These are phyloP conservation scores for Amblyornis subalaris DNA, from an alignment of 2,113 vertebrate genomes.

Conservation along the genomic window DNA sequence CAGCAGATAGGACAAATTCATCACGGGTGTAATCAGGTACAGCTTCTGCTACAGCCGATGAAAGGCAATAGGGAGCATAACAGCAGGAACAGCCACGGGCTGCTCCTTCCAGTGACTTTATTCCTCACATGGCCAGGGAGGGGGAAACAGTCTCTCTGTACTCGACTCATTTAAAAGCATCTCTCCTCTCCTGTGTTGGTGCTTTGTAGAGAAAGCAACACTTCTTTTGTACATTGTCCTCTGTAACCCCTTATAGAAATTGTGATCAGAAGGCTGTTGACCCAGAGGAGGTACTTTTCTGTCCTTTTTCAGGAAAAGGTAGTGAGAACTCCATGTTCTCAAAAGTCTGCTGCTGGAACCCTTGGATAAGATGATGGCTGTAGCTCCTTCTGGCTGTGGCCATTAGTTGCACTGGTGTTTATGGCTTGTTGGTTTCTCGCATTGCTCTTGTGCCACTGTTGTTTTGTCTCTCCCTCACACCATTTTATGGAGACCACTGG, in stretches of 20 bases:
- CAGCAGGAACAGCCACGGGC: background rate
- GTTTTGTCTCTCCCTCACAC: background rate
- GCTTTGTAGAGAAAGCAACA: background rate
- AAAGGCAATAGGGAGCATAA: background rate
- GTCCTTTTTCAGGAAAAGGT: background rate
- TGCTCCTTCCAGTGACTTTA: background rate
- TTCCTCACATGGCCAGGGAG: background rate
- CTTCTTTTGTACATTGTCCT: background rate
- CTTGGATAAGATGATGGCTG: background rate
- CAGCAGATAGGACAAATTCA: conserved; percentile 15
- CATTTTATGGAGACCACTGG: background rate
- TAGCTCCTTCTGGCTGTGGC: background rate
- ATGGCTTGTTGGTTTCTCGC: background rate
- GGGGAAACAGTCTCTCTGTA: background rate
- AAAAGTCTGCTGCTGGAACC: background rate
- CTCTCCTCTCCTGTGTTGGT: background rate
- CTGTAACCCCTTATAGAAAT: background rate
- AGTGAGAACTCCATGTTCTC: background rate
- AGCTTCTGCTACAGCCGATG: background rate
- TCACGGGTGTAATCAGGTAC: background rate
- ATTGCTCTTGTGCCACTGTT: background rate
- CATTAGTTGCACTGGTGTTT: background rate
- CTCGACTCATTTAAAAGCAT: background rate
- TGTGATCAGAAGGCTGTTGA: background rate
- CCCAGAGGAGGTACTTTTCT: background rate